Evolutionary conservation across 2,797 vertebrate species (phyloP).

Genomic region (Mus spretus): DNA sequence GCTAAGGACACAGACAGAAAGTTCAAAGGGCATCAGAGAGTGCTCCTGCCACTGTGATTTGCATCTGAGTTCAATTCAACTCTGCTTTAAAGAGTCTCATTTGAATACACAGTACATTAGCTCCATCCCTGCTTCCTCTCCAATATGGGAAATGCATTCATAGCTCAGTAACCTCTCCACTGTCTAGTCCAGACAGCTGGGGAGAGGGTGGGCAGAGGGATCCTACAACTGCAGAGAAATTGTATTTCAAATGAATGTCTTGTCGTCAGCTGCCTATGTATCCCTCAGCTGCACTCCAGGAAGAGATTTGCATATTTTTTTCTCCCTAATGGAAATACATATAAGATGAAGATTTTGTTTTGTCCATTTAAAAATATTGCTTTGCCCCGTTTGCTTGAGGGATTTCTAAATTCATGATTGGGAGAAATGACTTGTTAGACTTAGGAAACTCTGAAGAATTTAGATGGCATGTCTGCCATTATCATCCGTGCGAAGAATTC

Average conservation of each 20-base stretch:
- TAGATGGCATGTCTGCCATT: conserved; percentile 73
- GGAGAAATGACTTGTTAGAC: conserved; percentile 84
- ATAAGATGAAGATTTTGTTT: conserved; percentile 83
- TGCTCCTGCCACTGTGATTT: conserved; percentile 83
- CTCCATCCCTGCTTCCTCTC: conserved; percentile 77
- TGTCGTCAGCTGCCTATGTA: conserved; percentile 84
- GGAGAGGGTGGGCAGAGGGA: conserved; percentile 74
- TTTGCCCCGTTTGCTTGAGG: conserved; percentile 71
- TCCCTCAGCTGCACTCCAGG: conserved; percentile 79
- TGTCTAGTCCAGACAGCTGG: conserved; percentile 76
- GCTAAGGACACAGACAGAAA: conserved; percentile 83
- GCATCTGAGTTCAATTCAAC: conserved; percentile 86
- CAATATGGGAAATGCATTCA: conserved; percentile 85
- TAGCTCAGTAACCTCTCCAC: conserved; percentile 85
- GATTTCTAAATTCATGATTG: conserved; percentile 85
- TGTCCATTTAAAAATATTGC: conserved; percentile 76
- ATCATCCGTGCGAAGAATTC: conserved; percentile 70
- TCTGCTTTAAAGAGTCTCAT: conserved; percentile 86
- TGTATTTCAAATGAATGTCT: conserved; percentile 85
- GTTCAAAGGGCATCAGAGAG: conserved; percentile 85
- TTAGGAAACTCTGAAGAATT: conserved; percentile 78
- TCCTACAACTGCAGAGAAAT: conserved; percentile 83
- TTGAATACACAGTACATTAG: conserved; percentile 88
- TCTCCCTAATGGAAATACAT: conserved; percentile 86
- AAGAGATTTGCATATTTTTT: conserved; percentile 86